Base-by-base conservation (phyloP, 2,113 vertebrate species). In the Limnothrissa miodon region DNA sequence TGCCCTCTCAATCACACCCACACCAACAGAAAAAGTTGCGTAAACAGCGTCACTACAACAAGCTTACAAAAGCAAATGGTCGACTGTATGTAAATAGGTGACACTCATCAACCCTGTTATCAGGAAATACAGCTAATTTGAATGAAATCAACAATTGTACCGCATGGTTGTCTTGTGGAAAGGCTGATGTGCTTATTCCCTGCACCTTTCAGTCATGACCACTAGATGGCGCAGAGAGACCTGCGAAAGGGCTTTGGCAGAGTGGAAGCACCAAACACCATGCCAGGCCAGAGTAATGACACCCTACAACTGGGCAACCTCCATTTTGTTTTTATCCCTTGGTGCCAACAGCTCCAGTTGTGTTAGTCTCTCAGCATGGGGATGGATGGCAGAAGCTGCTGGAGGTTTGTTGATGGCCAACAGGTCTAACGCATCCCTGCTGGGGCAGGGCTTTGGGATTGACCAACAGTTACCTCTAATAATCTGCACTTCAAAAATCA, bases 261-360 rank as follows among this genome's bases (percentile, higher is more conserved):
- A 44, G 29, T 53, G 25, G 9, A 48, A 4, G 66, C 33, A 17
- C 29, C 66, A 66, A 44, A 78, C 66, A 45, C 78, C n/a, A 21
- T 39, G 56, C 78, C 86, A 80, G 46, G 83, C 46, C 85, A 86
- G 45, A 59, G 44, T 62, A 78, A 82, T 78, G 81, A 84, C 51
- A 42, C 25, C 78, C 81, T 39, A 46, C 25, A 78, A 85, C 74
- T 86, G 84, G 84, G 80, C 84, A 85, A 81, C 83, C 86, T 81
- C 88, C 87, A 87, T 87, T 86, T 86, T 87, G 82, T 82, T 81
- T 79, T 39, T 48, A 80, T 70, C 80, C 39, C 59, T 45, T 25
- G 42, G 46, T 15, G 59, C 81, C 62, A 44, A 70, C 36, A 79
- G 42, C 42, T 78, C 29, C 70, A 82, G 82, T n/a, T 45, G 33